Percentiles rank a stretch among this genome's conserved stretches.
Conservation (phyloP, 2,113 vertebrate species). For the Pygoscelis adeliae region DNA sequence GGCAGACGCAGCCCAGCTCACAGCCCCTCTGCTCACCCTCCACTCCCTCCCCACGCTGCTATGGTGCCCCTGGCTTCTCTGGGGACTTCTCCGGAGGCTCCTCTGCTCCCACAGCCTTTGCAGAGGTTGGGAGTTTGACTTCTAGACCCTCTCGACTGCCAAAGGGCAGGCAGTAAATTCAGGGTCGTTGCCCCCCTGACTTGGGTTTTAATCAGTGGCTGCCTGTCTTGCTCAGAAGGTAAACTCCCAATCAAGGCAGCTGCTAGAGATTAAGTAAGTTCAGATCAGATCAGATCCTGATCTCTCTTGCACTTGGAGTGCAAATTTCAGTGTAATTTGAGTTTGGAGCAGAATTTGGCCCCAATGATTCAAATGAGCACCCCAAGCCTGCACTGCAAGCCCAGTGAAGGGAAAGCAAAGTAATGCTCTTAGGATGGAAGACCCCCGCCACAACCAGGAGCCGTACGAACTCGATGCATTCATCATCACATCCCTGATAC, state of each 20-base stretch:
- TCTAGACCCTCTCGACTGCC: neutral
- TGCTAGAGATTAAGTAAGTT: neutral
- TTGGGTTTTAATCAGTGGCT: neutral
- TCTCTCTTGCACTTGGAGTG: neutral
- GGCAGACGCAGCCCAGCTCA: neutral
- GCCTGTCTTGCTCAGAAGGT: neutral
- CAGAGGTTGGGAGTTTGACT: neutral
- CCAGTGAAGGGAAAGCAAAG: neutral
- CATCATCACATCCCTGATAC: accelerated
- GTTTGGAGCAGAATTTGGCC: neutral
- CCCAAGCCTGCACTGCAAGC: accelerated
- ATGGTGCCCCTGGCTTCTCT: neutral
- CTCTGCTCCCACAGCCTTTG: neutral
- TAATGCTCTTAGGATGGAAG: neutral
- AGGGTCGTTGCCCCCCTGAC: neutral
- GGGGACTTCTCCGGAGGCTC: neutral
- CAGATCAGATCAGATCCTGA: neutral
- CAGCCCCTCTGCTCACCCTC: neutral
- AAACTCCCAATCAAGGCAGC: neutral
- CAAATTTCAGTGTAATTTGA: neutral
- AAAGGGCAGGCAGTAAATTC: neutral
- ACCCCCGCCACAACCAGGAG: neutral
- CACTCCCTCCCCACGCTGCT: neutral
- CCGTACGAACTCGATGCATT: accelerated
- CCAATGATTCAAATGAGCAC: accelerated